Conservation (phyloP, 2,888 invertebrate genomes). For the Glomeris marginata region DNA sequence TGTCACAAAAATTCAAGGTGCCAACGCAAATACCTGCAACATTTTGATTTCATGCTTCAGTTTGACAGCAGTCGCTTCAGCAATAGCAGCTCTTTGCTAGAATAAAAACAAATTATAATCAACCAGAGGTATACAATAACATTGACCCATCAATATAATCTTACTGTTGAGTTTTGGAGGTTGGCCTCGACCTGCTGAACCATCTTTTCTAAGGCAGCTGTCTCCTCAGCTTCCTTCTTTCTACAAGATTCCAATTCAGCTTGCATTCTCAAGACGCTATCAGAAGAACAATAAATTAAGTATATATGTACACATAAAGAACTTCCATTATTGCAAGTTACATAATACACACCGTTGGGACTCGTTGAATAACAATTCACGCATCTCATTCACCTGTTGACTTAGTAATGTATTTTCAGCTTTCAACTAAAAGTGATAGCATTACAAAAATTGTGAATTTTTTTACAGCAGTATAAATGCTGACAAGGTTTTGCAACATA, state of each 20-base stretch:
- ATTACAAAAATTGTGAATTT: no score
- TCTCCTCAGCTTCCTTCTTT: conserved; percentile 28
- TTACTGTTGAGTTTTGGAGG: conserved; percentile 26
- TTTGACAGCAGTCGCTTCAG: conserved; percentile 12
- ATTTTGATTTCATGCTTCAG: conserved; percentile 15
- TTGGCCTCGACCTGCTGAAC: conserved; percentile 29
- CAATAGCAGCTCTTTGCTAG: conserved; percentile 13
- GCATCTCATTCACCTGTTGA: neutral
- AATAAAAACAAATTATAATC: neutral
- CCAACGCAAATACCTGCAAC: conserved; percentile 7
- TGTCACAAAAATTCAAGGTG: neutral
- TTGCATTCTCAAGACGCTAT: conserved; percentile 4
- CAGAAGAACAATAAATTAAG: neutral
- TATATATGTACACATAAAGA: no score
- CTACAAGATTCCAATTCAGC: conserved; percentile 11
- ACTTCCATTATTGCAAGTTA: no score
- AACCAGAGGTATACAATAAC: no score
- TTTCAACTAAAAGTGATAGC: no score
- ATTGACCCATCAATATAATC: no score
- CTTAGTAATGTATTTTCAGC: neutral
- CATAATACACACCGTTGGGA: neutral
- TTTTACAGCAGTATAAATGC: no score
- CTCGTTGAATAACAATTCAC: neutral
- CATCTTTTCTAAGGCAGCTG: conserved; percentile 27
- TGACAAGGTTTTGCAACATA: no score